phyloP scores from a whole-genome alignment of 2,797 vertebrate species.

The Neostethus bicornis region DNA sequence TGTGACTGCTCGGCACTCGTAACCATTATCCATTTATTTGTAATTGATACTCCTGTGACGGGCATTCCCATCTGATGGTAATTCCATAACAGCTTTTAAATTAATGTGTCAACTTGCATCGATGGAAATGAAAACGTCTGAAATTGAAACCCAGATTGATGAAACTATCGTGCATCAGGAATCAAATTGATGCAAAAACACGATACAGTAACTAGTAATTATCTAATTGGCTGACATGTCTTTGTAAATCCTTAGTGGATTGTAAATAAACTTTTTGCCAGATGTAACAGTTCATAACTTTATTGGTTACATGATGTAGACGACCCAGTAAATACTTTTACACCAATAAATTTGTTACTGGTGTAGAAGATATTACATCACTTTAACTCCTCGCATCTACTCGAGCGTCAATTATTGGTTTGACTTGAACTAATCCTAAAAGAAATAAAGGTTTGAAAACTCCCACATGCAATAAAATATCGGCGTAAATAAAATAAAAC shows the following conservation, averaged over 20 bases:
- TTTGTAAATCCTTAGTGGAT: neutral
- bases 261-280: neutral
- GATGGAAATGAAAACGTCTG: conserved; percentile 12
- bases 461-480: neutral
- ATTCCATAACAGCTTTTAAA: conserved; percentile 38
- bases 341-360: neutral
- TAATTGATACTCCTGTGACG: conserved; percentile 23
- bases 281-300: neutral
- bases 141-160: neutral
- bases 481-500: neutral
- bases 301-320: neutral
- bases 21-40: conserved; percentile 42
- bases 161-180: neutral
- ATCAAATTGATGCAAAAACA: neutral
- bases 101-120: conserved; percentile 22
- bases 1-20: conserved; percentile 34
- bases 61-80: conserved; percentile 1
- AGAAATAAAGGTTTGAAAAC: neutral
- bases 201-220: neutral
- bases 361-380: too few species aligned
- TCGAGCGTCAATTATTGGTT: too few species aligned
- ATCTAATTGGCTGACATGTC: neutral
- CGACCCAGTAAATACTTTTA: too few species aligned
- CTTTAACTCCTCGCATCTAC: too few species aligned
- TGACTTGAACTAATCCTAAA: neutral